A percentile compares a stretch with the other conserved stretches of the same genome.
Evolutionary conservation across 2,888 invertebrate species (phyloP).

Genomic region (Trissoscelio sp.): DNA sequence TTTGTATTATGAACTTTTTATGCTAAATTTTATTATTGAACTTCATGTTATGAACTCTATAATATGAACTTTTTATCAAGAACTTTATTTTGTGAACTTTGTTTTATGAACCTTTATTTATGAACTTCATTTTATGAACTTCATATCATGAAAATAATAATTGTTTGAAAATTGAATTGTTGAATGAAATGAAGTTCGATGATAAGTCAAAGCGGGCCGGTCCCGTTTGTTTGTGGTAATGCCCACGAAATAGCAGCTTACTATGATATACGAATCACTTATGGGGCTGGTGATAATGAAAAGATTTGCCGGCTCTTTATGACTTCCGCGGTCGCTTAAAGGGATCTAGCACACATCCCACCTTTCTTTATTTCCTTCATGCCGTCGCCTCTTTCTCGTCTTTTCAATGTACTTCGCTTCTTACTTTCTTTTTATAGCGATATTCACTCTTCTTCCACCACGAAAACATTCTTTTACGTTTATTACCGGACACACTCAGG

Average conservation of each 20-base stretch:
- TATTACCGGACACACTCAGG: slow-evolving; percentile 45
- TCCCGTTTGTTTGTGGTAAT: slow-evolving; percentile 75
- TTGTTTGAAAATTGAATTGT: no score
- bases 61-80: no score
- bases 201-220: no score
- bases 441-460: slow-evolving; percentile 45
- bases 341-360: slow-evolving; percentile 69
- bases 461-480: slow-evolving; percentile 50
- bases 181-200: no score
- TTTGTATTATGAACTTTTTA: no score
- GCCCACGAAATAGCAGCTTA: slow-evolving; percentile 80
- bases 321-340: slow-evolving; percentile 79
- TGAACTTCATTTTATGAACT: no score
- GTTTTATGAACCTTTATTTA: no score
- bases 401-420: slow-evolving; percentile 49
- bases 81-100: no score
- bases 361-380: slow-evolving; percentile 66
- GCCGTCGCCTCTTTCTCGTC: slow-evolving; percentile 30
- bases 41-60: no score
- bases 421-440: slow-evolving; percentile 65
- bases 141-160: no score
- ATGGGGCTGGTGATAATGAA: slow-evolving; percentile 82
- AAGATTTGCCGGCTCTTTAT: slow-evolving; percentile 82
- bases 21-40: no score
- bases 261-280: slow-evolving; percentile 83